Evolutionary conservation across 2,888 invertebrate genomes (phyloP).

Genomic region (Agrochola circellaris): DNA sequence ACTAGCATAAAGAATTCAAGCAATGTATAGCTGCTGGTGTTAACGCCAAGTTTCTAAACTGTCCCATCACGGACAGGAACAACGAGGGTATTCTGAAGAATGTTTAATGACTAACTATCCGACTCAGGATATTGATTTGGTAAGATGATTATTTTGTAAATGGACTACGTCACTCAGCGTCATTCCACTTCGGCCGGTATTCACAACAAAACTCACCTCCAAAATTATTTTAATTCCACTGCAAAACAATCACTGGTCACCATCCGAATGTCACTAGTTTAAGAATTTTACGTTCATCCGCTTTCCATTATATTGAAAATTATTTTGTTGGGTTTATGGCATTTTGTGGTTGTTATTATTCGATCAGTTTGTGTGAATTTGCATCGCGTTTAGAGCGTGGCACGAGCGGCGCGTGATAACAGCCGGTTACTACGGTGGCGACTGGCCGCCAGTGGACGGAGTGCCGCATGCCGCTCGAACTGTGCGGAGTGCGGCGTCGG

Average conservation of each 20-base stretch:
- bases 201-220: constrained; percentile 76
- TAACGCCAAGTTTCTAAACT: constrained; percentile 25
- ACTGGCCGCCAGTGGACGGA: constrained; percentile 50
- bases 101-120: constrained; percentile 37
- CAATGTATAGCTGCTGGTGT: not conserved
- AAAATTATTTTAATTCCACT: constrained; percentile 66
- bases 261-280: constrained; percentile 54
- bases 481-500: constrained; percentile 1
- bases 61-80: constrained; percentile 7
- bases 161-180: constrained; percentile 62
- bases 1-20: constrained; percentile 9
- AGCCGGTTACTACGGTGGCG: constrained; percentile 56
- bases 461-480: constrained; percentile 28
- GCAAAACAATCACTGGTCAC: constrained; percentile 63
- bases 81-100: constrained; percentile 16
- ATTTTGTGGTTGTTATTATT: constrained; percentile 72
- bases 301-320: constrained; percentile 69
- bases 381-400: constrained; percentile 57
- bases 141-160: constrained; percentile 70
- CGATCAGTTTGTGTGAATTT: constrained; percentile 60
- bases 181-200: constrained; percentile 68
- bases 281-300: constrained; percentile 66
- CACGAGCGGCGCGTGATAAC: constrained; percentile 62
- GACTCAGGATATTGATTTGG: constrained; percentile 46
- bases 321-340: constrained; percentile 70